Evolutionary conservation across 2,888 invertebrate genomes (phyloP), one percentile per base, ranked within the genome.

Genomic region (Pachydiplax longipennis): DNA sequence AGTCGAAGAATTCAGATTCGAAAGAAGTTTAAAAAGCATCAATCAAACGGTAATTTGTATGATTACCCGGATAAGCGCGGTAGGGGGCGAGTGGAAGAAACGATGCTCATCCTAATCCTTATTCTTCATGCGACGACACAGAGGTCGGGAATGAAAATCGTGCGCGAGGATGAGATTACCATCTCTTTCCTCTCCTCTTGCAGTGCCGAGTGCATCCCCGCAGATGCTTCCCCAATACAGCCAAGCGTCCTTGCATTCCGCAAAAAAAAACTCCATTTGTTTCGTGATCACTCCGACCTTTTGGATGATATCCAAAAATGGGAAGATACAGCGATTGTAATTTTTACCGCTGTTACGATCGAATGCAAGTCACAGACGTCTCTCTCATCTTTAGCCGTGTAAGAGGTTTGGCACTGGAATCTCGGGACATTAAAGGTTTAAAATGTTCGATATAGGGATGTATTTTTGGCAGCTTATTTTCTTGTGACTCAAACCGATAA

Each of bases 81-180:
- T 25, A 73, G 73, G 73, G 13, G 73, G 73, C 73, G 73, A 73
- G 22, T 5, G 65, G 65, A 65, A 15, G 18, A n/a, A n/a, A 18
- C 18, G 65, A 25, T 65, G 65, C 65, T 65, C 65, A 10, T 65
- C 22, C 65, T 65, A 65, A 65, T 65, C 65, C 65, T 65, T 65
- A 65, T 65, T 65, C 65, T 25, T 73, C 73, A 73, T 73, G n/a
- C 58, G 87, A 87, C 31, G 83, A 83, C 83, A 83, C 35, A 37
- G 61, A 48, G 65, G 61, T 87, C 61, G 87, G 87, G 61, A 61
- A 87, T 65, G 87, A 87, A 87, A 87, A 87, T 87, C 87, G 87
- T 87, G 87, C 37, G 25, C 58, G 22, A 22, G 15, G 22, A 87
- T 22, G 35, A 87, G 87, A 87, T 87, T 61, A 6, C 12, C 22